Conservation (phyloP, 2,797 vertebrate species). For the Pseudochirops corinnae region DNA sequence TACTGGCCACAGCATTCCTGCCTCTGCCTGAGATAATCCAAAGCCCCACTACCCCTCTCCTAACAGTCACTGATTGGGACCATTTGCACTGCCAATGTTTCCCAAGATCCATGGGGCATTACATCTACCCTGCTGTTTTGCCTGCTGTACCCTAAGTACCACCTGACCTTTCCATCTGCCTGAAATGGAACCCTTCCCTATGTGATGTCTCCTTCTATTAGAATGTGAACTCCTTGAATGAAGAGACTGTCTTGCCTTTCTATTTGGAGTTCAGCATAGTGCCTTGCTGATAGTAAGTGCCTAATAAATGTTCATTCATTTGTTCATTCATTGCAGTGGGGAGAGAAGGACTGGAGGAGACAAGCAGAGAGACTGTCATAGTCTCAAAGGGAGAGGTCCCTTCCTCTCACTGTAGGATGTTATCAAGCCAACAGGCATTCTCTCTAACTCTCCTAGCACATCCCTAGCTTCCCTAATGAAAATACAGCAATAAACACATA, state of each 20-base stretch:
- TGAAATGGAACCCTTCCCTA: not conserved
- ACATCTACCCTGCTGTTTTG: not conserved
- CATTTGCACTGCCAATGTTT: not conserved
- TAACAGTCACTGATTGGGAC: not conserved
- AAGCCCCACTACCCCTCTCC: not conserved
- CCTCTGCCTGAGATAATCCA: not conserved
- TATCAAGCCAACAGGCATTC: not conserved
- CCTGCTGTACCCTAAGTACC: not conserved
- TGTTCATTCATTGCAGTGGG: not conserved
- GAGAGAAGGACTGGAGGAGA: not conserved
- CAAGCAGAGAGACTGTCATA: not conserved
- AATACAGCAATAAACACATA: constrained; percentile 24
- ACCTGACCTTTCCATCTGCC: not conserved
- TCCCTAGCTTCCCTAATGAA: constrained; percentile 23
- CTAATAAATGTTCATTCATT: constrained; percentile 2
- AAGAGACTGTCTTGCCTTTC: not conserved
- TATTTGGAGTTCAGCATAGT: not conserved
- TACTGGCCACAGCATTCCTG: not conserved
- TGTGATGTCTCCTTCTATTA: not conserved
- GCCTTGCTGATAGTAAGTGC: not conserved
- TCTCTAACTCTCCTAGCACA: not conserved
- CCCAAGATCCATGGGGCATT: not conserved
- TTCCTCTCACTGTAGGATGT: not conserved
- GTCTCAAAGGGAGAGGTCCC: not conserved
- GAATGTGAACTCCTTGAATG: not conserved